These are phyloP conservation scores for Mesochorus sp. DNA, from an alignment of 2,888 invertebrate species.

Conservation along the genomic window DNA sequence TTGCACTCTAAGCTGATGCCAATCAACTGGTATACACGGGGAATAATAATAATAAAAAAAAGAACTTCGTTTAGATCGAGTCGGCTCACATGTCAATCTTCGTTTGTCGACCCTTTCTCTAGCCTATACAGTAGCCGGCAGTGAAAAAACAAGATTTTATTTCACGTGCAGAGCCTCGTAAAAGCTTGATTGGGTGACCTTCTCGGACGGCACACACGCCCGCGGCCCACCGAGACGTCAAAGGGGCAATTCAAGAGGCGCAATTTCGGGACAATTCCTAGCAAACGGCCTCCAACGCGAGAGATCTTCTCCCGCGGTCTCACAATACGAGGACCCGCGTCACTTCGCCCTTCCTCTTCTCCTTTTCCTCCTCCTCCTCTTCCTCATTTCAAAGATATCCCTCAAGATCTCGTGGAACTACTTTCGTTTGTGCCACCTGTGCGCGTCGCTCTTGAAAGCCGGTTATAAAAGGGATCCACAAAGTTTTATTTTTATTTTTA, in stretches of 20 bases:
- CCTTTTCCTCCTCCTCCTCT: neutral
- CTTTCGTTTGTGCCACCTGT: conserved; percentile 77
- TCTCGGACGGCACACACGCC: conserved; percentile 24
- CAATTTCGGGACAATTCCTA: conserved; percentile 69
- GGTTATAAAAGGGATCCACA: conserved; percentile 74
- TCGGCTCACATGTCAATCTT: conserved; percentile 27
- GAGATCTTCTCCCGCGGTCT: conserved; percentile 56
- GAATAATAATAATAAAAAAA: neutral
- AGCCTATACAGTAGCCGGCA: conserved; percentile 34
- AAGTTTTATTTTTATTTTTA: conserved; percentile 68
- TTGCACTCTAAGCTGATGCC: no score
- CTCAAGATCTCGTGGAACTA: conserved; percentile 56
- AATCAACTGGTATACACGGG: no score
- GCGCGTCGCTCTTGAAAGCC: conserved; percentile 70
- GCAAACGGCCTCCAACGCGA: conserved; percentile 10
- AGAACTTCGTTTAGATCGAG: conserved; percentile 4
- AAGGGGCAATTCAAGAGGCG: conserved; percentile 64
- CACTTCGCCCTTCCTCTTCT: conserved; percentile 20
- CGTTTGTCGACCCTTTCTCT: conserved; percentile 58
- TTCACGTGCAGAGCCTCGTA: conserved; percentile 64
- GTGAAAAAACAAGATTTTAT: conserved; percentile 62
- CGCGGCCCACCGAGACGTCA: conserved; percentile 40
- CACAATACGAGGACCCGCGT: conserved; percentile 64
- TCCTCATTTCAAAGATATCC: conserved; percentile 17
- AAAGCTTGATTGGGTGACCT: conserved; percentile 66